Percentiles rank a stretch among this genome's conserved stretches.
Evolutionary conservation across 2,888 invertebrate species (phyloP).

Genomic region (Perizoma affinitatum): DNA sequence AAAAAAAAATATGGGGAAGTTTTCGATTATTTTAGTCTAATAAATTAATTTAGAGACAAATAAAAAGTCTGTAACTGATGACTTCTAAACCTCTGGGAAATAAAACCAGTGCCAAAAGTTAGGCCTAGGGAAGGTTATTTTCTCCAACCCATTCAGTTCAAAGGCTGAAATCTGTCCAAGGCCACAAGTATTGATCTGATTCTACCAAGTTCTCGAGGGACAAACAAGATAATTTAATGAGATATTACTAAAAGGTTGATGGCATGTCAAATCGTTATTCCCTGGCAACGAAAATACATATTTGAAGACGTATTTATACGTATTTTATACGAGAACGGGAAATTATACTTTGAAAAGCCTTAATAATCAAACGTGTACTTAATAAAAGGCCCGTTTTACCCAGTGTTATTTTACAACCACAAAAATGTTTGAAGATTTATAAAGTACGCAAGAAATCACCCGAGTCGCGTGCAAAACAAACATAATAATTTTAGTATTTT

Average conservation of each 20-base stretch:
- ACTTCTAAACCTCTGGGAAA: no score
- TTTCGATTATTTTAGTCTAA: no score
- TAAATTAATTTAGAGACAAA: no score
- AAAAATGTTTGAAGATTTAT: background rate
- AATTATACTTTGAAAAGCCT: background rate
- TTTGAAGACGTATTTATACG: no score
- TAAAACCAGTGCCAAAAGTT: no score
- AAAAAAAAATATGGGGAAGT: no score
- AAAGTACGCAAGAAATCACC: conserved; percentile 23
- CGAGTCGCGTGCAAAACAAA: conserved; percentile 42
- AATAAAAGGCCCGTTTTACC: no score
- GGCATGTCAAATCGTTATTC: conserved; percentile 18
- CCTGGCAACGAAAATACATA: conserved; percentile 6
- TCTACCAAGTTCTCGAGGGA: background rate
- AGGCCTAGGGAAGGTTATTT: no score
- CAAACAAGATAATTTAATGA: conserved; percentile 27
- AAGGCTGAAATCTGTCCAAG: background rate
- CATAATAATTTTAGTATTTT: conserved; percentile 35
- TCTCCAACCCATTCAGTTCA: no score
- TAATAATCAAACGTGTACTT: background rate
- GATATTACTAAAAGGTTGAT: conserved; percentile 17
- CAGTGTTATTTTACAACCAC: background rate
- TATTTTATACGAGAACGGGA: background rate
- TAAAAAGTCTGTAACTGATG: no score
- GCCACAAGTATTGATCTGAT: conserved; percentile 9